Evolutionary conservation across 2,113 vertebrate genomes (phyloP), one percentile per base, ranked within the genome.

Genomic region (Misgurnus mizolepis): DNA sequence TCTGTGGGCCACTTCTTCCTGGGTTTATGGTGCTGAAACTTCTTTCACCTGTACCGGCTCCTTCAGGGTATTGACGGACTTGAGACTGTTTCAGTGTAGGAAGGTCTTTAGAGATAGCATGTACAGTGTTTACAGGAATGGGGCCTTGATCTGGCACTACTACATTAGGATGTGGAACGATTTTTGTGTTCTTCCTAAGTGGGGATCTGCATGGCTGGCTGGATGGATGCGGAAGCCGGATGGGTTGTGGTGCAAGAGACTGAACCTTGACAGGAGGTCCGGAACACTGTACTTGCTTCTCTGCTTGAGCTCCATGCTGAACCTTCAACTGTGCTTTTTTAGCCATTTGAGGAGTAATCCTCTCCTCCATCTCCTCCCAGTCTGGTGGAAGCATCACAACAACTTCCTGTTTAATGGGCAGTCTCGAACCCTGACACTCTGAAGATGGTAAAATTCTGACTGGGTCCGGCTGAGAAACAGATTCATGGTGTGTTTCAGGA

Each of bases 321-420:
- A 70, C 56, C 3, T 82, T 50, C n/a, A 62, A 56, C 4, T 8
- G 66, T 17, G 71, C n/a, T 39, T 61, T 76, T 41, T 73, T 77
- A 40, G 56, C 76, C 15, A 68, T 64, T 4, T 68, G 83, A n/a
- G 72, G 84, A 68, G 77, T 83, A 18, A 68, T 43, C 12, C 82
- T 85, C 3, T 22, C 65, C 3, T 22, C 65, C 9, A 76, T 49
- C 39, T 89, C 88, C 47, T 84, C 86, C 66, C 80, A 84, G 10
- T 76, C 84, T 47, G 80, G 80, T 2, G 85, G 88, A 71, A 86
- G 86, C 53, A 88, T 87, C 1, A 85, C 72, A 7, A 88, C 62
- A 8, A 90, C 85, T 60, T 93, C 92, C 84, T 91, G 88, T 80
- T 94, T 94, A 61, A 93, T 72, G 3, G 83, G 86, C 50, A 72